Conservation (phyloP, 2,797 vertebrate genomes). For the Babyrousa celebensis region DNA sequence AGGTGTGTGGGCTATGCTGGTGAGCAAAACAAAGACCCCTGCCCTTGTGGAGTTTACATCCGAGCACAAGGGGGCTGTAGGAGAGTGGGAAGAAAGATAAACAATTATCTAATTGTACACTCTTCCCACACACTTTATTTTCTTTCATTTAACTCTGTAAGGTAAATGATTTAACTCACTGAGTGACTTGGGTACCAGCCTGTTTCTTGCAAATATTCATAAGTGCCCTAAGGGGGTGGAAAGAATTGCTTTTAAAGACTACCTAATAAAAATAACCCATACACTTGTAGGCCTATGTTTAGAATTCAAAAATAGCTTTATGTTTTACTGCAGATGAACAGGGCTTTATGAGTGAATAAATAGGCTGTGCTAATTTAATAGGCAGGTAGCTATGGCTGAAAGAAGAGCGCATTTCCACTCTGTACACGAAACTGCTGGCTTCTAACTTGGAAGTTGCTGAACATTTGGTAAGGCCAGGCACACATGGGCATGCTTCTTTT, state of each 20-base stretch:
- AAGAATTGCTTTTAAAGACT: conserved; percentile 24
- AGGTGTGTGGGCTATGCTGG: accelerated
- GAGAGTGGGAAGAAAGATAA: not conserved
- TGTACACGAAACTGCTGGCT: not conserved
- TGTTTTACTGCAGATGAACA: not conserved
- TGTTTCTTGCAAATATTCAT: conserved; percentile 33
- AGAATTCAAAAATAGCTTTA: conserved; percentile 49
- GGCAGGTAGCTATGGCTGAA: not conserved
- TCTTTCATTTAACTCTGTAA: not conserved
- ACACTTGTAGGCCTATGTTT: conserved; percentile 13
- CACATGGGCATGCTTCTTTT: not conserved
- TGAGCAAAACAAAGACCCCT: not conserved
- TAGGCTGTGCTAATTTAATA: conserved; percentile 60
- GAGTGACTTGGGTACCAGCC: not conserved
- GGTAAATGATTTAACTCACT: conserved; percentile 27
- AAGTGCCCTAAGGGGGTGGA: not conserved
- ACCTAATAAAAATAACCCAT: conserved; percentile 45
- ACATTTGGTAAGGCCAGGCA: not conserved
- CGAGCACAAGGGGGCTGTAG: not conserved
- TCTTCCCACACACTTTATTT: not conserved
- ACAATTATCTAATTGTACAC: not conserved
- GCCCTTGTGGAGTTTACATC: not conserved
- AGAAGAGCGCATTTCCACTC: not conserved
- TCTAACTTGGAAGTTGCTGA: not conserved
- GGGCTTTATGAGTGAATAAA: conserved; percentile 7